phyloP scores from a whole-genome alignment of 2,113 vertebrate genomes.

The Accipiter virgatus region DNA sequence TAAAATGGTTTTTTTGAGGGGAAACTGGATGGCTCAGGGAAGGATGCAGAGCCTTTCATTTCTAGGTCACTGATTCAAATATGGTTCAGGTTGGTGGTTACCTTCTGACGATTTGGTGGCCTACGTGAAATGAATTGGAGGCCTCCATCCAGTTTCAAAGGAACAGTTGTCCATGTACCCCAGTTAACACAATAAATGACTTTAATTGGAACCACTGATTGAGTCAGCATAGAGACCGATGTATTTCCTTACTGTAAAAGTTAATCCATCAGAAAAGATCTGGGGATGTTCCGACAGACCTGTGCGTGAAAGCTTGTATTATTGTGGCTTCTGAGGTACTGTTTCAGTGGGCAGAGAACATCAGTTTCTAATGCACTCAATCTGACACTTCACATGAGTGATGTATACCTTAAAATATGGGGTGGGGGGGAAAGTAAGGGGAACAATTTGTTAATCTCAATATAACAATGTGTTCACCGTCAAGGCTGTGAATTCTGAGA shows the following conservation, averaged over 20 bases:
- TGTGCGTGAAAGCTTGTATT: not conserved
- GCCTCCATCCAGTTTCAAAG: slow-evolving; percentile 62
- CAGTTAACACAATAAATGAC: slow-evolving; percentile 9
- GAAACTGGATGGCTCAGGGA: slow-evolving; percentile 58
- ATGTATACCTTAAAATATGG: slow-evolving; percentile 30
- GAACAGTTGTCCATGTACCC: slow-evolving; percentile 21
- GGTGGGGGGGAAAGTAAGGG: not conserved
- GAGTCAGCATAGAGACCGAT: slow-evolving; percentile 40
- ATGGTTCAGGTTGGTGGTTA: not conserved
- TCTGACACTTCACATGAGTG: slow-evolving; percentile 58
- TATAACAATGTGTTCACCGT: not conserved
- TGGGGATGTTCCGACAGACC: not conserved
- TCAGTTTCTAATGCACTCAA: slow-evolving; percentile 56
- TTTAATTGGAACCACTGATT: slow-evolving; percentile 25
- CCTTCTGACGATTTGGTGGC: slow-evolving; percentile 2
- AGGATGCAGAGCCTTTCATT: slow-evolving; percentile 35
- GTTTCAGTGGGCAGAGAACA: slow-evolving; percentile 34
- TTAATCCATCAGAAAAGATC: not conserved
- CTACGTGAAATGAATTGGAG: not conserved
- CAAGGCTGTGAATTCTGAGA: slow-evolving; percentile 25
- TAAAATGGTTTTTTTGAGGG: slow-evolving; percentile 42
- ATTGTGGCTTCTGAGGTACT: not conserved
- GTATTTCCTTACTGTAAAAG: slow-evolving; percentile 32
- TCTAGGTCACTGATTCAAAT: slow-evolving; percentile 48
- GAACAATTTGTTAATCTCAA: slow-evolving; percentile 5